A percentile compares a stretch with the other conserved stretches of the same genome.
Evolutionary conservation across 2,797 vertebrate genomes (phyloP).

Genomic region (Jordanella pulchra): DNA sequence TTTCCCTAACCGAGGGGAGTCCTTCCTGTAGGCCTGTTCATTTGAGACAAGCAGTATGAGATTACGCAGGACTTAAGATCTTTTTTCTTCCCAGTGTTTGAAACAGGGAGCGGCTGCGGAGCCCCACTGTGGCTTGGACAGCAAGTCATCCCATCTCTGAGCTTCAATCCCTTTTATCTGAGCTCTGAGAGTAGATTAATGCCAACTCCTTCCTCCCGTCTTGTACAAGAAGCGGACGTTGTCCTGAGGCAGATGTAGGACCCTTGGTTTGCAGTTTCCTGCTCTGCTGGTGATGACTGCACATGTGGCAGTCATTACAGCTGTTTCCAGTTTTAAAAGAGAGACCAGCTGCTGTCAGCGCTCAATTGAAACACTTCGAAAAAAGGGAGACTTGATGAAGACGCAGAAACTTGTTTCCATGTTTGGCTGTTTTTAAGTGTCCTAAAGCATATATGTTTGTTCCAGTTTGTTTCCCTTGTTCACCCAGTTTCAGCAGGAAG

Average conservation of each 20-base stretch:
- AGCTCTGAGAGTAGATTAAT: conserved; percentile 36
- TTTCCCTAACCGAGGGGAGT: conserved; percentile 62
- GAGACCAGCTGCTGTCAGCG: conserved; percentile 78
- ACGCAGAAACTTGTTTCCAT: conserved; percentile 65
- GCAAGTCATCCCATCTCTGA: conserved; percentile 20
- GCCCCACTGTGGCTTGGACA: conserved; percentile 35
- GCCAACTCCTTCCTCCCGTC: conserved; percentile 41
- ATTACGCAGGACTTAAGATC: conserved; percentile 66
- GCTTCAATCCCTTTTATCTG: conserved; percentile 49
- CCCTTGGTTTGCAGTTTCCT: conserved; percentile 67
- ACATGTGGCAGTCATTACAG: conserved; percentile 84
- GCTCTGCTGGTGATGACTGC: conserved; percentile 69
- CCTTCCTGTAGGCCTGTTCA: conserved; percentile 58
- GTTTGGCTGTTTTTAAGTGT: conserved; percentile 53
- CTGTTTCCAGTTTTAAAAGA: conserved; percentile 82
- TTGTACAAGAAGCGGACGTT: conserved; percentile 55
- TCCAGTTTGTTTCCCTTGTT: conserved; percentile 45
- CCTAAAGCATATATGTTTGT: conserved; percentile 60
- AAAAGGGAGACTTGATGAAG: conserved; percentile 60
- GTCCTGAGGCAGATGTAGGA: conserved; percentile 74
- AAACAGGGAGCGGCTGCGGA: conserved; percentile 49
- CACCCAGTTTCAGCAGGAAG: conserved; percentile 36
- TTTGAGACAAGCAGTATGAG: conserved; percentile 61
- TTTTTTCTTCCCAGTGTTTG: conserved; percentile 51
- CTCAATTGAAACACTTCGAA: conserved; percentile 53